Conservation (phyloP, 1,140 invertebrate genomes). For the Onthophagus taurus region DNA sequence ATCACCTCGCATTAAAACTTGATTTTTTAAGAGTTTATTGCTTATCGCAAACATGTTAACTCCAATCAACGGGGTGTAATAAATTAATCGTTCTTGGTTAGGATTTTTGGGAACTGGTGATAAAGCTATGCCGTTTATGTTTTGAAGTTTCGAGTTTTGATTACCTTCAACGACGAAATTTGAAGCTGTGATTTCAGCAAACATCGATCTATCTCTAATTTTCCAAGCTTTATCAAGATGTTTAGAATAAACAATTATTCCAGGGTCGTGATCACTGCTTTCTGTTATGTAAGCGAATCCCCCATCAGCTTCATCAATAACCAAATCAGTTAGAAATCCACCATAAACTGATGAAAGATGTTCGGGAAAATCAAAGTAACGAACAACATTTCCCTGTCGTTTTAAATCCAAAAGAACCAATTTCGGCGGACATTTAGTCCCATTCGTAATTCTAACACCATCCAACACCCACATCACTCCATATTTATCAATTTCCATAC, state of each 20-base stretch:
- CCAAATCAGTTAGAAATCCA: conserved; percentile 52
- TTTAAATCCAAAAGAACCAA: conserved; percentile 56
- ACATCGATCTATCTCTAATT: conserved; percentile 51
- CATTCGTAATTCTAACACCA: conserved; percentile 42
- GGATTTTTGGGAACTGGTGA: conserved; percentile 37
- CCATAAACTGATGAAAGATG: conserved; percentile 21
- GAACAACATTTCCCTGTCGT: conserved; percentile 42
- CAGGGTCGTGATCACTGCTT: conserved; percentile 48
- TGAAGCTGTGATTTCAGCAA: conserved; percentile 41
- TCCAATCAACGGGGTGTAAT: conserved; percentile 1
- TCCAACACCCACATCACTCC: conserved; percentile 63
- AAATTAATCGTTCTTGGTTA: conserved; percentile 8
- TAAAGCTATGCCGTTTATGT: conserved; percentile 54
- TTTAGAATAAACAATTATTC: conserved; percentile 53
- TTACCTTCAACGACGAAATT: conserved; percentile 47
- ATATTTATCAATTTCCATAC: conserved; percentile 55
- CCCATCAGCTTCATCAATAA: conserved; percentile 52
- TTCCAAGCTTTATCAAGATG: conserved; percentile 53
- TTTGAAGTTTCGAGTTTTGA: conserved; percentile 40
- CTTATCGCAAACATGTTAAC: conserved; percentile 6
- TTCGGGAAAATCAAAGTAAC: conserved; percentile 36
- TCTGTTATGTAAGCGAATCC: conserved; percentile 58
- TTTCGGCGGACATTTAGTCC: conserved; percentile 47
- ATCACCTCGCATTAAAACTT: conserved; percentile 1
- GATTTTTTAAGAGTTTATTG: conserved; percentile 6